Base-by-base conservation (phyloP, 2,113 vertebrate genomes). In the Chlorodrepanis virens region DNA sequence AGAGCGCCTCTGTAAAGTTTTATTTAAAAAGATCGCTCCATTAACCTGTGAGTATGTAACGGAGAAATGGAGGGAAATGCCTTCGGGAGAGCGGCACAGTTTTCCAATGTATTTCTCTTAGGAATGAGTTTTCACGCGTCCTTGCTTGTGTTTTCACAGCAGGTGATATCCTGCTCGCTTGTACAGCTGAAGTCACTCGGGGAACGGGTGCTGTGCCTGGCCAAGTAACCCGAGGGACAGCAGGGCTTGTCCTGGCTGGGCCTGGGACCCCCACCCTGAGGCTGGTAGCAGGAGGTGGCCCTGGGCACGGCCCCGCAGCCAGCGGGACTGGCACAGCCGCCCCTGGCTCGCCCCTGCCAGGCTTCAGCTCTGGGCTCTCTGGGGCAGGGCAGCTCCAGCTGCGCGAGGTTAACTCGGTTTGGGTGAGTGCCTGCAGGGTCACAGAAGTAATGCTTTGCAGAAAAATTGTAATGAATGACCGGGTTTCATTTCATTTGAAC, bases 321-420 rank as follows among this genome's bases (percentile, higher is more conserved):
- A 0, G 8, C 1, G 31, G 53, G 31, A 7, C 12, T 1, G 23
- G 89, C 60, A 15, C 13, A 49, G 78, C 67, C 44, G 57, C 10
- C 52, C 47, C 42, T 3, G 6, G 52, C 56, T 33, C 3, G 17
- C 18, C 39, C 52, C 25, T 22, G 8, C 33, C 25, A 1, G 40
- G 14, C 11, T 17, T 1, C 11, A 9, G n/a, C 0, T 6, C 20
- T 5, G 42, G 15, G 42, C 72, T 29, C 14, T 0, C 25, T 0
- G 11, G 2, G 35, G 14, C 29, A 15, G 12, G 24, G 39, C 57
- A 37, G 15, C 20, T 22, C 31, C 37, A 2, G 29, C 24, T 14
- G 64, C 64, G 16, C 60, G 6, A 13, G 14, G 56, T 21, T 14
- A 10, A 12, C 44, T 35, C 8, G 22, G 14, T 2, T 44, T 17